Base-by-base conservation (phyloP, 2,113 vertebrate genomes). In the Mesocricetus auratus region DNA sequence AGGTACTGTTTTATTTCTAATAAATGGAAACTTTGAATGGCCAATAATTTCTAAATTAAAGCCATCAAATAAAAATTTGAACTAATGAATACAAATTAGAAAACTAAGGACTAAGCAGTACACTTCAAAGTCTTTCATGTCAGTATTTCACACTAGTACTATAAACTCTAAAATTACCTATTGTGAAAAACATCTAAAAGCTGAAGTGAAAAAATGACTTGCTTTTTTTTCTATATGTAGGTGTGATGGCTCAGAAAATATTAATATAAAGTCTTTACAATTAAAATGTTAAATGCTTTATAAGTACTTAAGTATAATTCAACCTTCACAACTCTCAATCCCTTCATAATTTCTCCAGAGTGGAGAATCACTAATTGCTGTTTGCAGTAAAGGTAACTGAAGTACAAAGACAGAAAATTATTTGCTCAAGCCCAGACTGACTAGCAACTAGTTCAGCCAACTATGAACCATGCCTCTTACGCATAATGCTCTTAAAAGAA, bases 91-190 rank as follows among this genome's bases (percentile, higher is more conserved):
- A 56, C 53, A 83, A 56, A 68, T 81, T 26, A 95, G 56, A 93
- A 53, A 87, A 85, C 71, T 87, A 94, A 50, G 74, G 17, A 92
- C 4, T 77, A 21, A 89, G 73, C 2, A 95, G 66, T 85, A 82
- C 6, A 89, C 29, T 81, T 79, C 60, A 88, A 79, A 86, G 5
- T 60, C 6, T 24, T 77, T 73, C 45, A 56, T 36, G 47, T 58
- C 82, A 93, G 79, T 69, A 97, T 77, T 97, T 96, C 85, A 87
- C 4, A 93, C 87, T 78, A 81, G 21, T 60, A 94, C 33, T 68
- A 1, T 88, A 86, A 75, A n/a, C 24, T 45, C 15, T 24, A 33
- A 96, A 88, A 62, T 93, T 42, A 91, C 10, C 36, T 82, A 87
- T 16, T 69, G 22, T 81, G 36, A 68, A 95, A 92, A 96, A 90